Percentiles rank a stretch among this genome's conserved stretches.
These are phyloP conservation scores for Chromobotia macracanthus DNA, from an alignment of 2,797 vertebrate genomes.

Conservation along the genomic window DNA sequence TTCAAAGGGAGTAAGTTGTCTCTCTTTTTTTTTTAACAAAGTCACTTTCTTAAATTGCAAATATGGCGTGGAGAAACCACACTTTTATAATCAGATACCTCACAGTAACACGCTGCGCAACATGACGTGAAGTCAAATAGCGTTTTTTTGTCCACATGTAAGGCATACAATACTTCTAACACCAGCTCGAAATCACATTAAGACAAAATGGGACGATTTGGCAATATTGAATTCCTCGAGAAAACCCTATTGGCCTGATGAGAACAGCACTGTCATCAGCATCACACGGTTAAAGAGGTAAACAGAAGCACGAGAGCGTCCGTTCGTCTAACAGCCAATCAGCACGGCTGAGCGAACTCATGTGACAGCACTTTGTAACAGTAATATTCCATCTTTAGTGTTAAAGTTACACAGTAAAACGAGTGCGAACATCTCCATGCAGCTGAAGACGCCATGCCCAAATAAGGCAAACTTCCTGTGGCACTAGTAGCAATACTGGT, in stretches of 20 bases:
- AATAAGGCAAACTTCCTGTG: not conserved
- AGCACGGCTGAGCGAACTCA: not conserved
- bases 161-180: constrained; percentile 27
- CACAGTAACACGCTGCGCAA: not conserved
- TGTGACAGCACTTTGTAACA: constrained; percentile 36
- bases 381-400: constrained; percentile 34
- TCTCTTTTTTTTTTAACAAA: too few relatives aligned
- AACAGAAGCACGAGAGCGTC: constrained; percentile 8
- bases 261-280: not conserved
- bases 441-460: not conserved
- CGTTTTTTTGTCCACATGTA: not conserved
- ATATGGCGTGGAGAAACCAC: constrained; percentile 13
- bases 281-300: constrained; percentile 25
- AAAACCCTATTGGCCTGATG: constrained; percentile 14
- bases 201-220: constrained; percentile 28
- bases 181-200: constrained; percentile 31
- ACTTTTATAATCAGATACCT: not conserved
- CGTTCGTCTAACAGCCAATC: not conserved
- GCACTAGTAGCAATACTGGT: too few relatives aligned
- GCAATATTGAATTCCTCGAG: constrained; percentile 29
- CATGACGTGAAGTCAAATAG: constrained; percentile 7
- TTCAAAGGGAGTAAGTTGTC: not conserved
- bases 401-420: constrained; percentile 19
- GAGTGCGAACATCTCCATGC: not conserved
- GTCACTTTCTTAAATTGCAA: not conserved